Evolutionary conservation across 92 coral and sea anemone species (phyloP).

Genomic region (Metridium senile): DNA sequence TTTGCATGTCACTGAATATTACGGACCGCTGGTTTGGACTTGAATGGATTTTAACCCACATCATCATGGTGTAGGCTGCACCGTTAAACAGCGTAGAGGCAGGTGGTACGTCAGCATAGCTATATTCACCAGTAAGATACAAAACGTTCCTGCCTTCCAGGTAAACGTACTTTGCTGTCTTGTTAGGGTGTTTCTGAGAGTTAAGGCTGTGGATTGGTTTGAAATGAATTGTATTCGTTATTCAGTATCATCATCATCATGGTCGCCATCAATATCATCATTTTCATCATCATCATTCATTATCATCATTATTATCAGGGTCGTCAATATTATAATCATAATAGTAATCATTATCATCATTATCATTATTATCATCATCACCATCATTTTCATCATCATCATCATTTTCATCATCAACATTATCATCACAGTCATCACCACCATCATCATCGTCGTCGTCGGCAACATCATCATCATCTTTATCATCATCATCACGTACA

Average conservation of each 20-base stretch:
- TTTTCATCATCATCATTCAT: background rate
- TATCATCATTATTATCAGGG: background rate
- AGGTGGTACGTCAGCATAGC: conserved; percentile 49
- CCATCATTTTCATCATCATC: background rate
- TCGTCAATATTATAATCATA: too few relatives aligned
- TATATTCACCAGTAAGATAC: conserved; percentile 35
- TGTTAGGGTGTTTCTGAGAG: background rate
- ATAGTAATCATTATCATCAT: too few relatives aligned
- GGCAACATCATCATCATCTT: background rate
- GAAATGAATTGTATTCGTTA: too few relatives aligned
- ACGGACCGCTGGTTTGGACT: background rate
- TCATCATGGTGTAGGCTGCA: background rate
- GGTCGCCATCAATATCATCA: background rate
- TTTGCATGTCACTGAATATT: background rate
- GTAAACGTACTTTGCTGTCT: background rate
- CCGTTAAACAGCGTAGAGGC: conserved; percentile 2
- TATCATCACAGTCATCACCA: too few relatives aligned
- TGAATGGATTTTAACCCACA: background rate
- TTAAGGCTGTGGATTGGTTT: background rate
- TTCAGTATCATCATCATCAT: background rate
- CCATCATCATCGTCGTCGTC: background rate
- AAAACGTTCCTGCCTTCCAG: conserved; percentile 16
- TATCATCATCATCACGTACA: background rate
- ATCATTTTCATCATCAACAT: too few relatives aligned
- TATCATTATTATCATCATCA: too few relatives aligned